phyloP scores from a whole-genome alignment of 2,113 vertebrate genomes.

The Vimba vimba region DNA sequence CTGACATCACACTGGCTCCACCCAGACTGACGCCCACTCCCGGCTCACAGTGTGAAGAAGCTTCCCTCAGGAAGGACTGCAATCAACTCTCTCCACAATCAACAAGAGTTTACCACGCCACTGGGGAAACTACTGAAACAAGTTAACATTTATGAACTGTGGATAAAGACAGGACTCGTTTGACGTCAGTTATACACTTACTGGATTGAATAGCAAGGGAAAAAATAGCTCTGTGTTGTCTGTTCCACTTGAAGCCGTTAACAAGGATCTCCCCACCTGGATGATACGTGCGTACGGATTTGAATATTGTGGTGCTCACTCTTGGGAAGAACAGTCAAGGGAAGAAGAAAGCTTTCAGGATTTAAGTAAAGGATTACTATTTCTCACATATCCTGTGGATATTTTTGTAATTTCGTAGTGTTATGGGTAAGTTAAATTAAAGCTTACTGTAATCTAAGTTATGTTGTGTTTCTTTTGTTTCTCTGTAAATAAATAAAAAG shows the following conservation, averaged over 20 bases:
- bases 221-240: not conserved
- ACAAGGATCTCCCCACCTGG: slow-evolving; percentile 66
- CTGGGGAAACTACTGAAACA: slow-evolving; percentile 49
- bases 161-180: slow-evolving; percentile 27
- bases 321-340: slow-evolving; percentile 65
- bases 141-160: slow-evolving; percentile 54
- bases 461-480: not conserved
- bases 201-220: slow-evolving; percentile 13
- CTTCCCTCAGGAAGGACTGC: slow-evolving; percentile 69
- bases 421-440: slow-evolving; percentile 49
- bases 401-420: slow-evolving; percentile 66
- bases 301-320: slow-evolving; percentile 62
- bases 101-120: slow-evolving; percentile 22
- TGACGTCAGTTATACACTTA: slow-evolving; percentile 45
- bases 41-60: slow-evolving; percentile 73
- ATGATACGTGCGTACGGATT: slow-evolving; percentile 69
- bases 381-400: slow-evolving; percentile 67
- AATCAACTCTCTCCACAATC: slow-evolving; percentile 55
- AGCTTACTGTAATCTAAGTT: slow-evolving; percentile 35
- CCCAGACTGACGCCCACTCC: slow-evolving; percentile 58
- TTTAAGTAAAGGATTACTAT: slow-evolving; percentile 61
- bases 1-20: slow-evolving; percentile 77
- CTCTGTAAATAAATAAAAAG: no score
- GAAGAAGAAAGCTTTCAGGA: slow-evolving; percentile 48
- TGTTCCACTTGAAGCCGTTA: slow-evolving; percentile 54